phyloP scores from a whole-genome alignment of 2,113 vertebrate species.

The Hystrix cristata region DNA sequence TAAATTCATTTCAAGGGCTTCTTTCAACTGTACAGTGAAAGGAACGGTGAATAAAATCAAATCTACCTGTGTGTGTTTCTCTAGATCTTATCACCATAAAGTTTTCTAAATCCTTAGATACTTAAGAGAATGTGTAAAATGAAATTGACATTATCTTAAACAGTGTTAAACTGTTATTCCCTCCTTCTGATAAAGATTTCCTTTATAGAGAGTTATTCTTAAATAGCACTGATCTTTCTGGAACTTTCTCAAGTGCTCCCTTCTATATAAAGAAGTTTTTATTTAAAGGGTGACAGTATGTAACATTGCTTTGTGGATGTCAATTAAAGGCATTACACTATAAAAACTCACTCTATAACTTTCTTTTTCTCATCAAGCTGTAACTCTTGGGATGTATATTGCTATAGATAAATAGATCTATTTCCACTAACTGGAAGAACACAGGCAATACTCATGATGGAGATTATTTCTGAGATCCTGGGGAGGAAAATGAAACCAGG shows the following conservation, averaged over 20 bases:
- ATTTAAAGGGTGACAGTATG: not conserved
- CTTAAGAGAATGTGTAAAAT: slow-evolving; percentile 64
- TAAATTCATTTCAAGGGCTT: slow-evolving; percentile 72
- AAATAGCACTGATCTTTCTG: not conserved
- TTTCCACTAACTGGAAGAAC: not conserved
- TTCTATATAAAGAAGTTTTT: not conserved
- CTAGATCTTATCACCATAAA: slow-evolving; percentile 55
- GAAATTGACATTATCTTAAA: slow-evolving; percentile 58
- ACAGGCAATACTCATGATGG: not conserved
- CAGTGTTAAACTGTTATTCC: not conserved
- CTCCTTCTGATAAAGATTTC: slow-evolving; percentile 17
- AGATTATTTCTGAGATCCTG: not conserved
- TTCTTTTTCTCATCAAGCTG: not conserved
- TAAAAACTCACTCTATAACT: not conserved
- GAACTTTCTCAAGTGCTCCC: not conserved
- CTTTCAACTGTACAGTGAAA: slow-evolving; percentile 63
- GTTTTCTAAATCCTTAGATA: slow-evolving; percentile 46
- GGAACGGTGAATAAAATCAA: slow-evolving; percentile 62
- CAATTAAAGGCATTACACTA: not conserved
- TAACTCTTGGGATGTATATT: not conserved
- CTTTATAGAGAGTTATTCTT: slow-evolving; percentile 34
- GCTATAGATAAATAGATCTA: not conserved
- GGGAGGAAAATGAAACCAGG: not conserved
- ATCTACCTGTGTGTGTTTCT: slow-evolving; percentile 53
- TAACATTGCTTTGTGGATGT: not conserved